Conservation (phyloP, 1,140 invertebrate genomes). For the Pogonognathellus flavescens region DNA sequence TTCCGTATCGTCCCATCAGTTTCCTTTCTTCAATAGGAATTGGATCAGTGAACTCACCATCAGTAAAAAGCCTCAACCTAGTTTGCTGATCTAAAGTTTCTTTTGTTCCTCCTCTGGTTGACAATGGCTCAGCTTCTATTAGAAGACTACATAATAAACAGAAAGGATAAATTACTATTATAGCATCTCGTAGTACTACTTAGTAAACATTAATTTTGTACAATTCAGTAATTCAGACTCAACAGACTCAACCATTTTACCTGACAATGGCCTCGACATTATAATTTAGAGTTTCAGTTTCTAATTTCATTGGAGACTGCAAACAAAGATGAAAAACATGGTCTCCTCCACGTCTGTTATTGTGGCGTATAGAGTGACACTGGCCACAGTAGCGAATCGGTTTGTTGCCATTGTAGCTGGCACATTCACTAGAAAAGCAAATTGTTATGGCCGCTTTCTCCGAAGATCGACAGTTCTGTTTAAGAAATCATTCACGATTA, state of each 20-base stretch:
- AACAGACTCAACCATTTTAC: conserved; percentile 70
- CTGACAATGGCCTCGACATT: conserved; percentile 97
- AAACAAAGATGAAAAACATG: conserved; percentile 91
- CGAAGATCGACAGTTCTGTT: conserved; percentile 89
- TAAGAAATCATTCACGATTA: conserved; percentile 62
- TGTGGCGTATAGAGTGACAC: conserved; percentile 90
- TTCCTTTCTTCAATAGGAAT: conserved; percentile 80
- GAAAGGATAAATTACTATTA: too few relatives aligned
- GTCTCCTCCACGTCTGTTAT: conserved; percentile 85
- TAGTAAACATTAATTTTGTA: too few relatives aligned
- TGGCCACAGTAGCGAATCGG: conserved; percentile 90
- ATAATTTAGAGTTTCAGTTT: conserved; percentile 90
- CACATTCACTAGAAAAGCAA: conserved; percentile 97
- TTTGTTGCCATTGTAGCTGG: conserved; percentile 94
- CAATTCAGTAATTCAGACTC: too few relatives aligned
- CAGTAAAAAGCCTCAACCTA: conserved; percentile 70
- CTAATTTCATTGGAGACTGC: conserved; percentile 87
- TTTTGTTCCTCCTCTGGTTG: conserved; percentile 70
- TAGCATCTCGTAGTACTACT: too few relatives aligned
- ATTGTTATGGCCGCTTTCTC: conserved; percentile 96
- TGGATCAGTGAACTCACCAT: conserved; percentile 70
- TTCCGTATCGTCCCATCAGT: conserved; percentile 93
- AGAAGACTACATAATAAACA: too few relatives aligned
- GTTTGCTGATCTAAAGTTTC: conserved; percentile 69
- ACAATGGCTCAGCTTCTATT: conserved; percentile 83